Evolutionary conservation across 2,888 invertebrate species (phyloP).

Genomic region (Tipula lateralis): DNA sequence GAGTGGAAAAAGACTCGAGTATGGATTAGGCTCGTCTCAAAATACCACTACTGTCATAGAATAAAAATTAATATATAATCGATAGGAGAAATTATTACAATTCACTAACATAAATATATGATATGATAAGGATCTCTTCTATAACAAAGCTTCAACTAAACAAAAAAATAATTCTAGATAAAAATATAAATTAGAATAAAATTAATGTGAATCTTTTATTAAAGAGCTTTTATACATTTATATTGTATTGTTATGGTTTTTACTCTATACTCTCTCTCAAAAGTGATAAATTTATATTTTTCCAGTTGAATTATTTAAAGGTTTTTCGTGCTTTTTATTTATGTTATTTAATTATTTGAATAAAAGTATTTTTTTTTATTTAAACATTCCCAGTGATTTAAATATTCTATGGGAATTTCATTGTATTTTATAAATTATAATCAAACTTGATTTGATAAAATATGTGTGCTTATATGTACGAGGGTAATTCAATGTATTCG

Average conservation of each 20-base stretch:
- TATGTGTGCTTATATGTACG: neutral
- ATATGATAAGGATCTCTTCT: neutral
- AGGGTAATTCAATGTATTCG: too few species aligned
- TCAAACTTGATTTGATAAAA: neutral
- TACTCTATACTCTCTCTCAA: neutral
- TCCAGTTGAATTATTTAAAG: neutral
- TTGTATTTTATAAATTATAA: slow-evolving; percentile 4
- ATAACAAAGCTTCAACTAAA: neutral
- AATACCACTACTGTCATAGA: too few species aligned
- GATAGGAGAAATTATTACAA: neutral
- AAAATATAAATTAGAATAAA: neutral
- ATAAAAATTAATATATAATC: neutral
- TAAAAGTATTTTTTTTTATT: neutral
- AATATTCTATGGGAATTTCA: slow-evolving; percentile 1
- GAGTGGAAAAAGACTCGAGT: too few species aligned
- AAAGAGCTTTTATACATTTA: neutral
- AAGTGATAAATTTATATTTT: neutral
- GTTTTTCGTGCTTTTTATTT: neutral
- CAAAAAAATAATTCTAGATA: neutral
- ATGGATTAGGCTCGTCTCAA: too few species aligned
- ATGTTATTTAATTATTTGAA: slow-evolving; percentile 3
- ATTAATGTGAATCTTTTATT: neutral
- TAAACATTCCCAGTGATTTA: neutral
- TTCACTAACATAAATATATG: neutral
- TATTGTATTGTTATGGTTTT: neutral